Percentiles rank a stretch among this genome's conserved stretches.
These are phyloP conservation scores for Andrena camellia DNA, from an alignment of 2,888 invertebrate species.

Conservation along the genomic window DNA sequence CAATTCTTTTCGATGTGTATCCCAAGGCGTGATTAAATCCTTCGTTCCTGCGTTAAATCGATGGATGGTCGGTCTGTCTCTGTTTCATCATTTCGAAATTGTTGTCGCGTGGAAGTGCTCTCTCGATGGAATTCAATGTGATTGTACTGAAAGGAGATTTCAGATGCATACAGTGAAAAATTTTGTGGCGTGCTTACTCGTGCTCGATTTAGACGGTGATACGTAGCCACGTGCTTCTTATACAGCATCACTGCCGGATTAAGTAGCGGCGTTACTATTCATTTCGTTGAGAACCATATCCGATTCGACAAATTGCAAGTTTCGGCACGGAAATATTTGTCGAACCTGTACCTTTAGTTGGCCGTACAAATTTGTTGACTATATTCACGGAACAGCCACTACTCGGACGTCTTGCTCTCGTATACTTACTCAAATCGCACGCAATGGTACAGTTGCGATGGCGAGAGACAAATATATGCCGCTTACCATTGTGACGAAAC, in stretches of 20 bases:
- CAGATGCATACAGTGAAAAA: constrained; percentile 45
- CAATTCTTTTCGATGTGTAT: neutral
- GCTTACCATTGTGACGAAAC: constrained; percentile 42
- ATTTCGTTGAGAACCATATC: constrained; percentile 38
- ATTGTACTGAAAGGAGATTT: constrained; percentile 37
- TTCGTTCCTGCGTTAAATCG: neutral
- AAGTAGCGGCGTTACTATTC: constrained; percentile 64
- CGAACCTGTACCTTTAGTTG: constrained; percentile 63
- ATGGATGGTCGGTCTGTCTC: neutral
- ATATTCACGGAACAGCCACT: constrained; percentile 69
- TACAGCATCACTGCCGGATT: constrained; percentile 72
- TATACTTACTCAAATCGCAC: constrained; percentile 57
- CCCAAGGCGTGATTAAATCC: neutral
- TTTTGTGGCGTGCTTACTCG: constrained; percentile 55
- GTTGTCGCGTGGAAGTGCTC: constrained; percentile 20
- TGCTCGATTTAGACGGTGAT: constrained; percentile 54
- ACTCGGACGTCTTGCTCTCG: constrained; percentile 75
- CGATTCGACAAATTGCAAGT: constrained; percentile 50
- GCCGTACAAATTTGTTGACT: constrained; percentile 71
- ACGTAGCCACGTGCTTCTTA: constrained; percentile 60
- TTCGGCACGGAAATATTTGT: constrained; percentile 56
- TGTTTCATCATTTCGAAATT: neutral
- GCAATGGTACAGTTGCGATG: constrained; percentile 38
- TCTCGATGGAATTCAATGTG: constrained; percentile 42
- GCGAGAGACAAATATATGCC: constrained; percentile 28